phyloP scores from a whole-genome alignment of 2,113 vertebrate species.

The Vombatus ursinus region DNA sequence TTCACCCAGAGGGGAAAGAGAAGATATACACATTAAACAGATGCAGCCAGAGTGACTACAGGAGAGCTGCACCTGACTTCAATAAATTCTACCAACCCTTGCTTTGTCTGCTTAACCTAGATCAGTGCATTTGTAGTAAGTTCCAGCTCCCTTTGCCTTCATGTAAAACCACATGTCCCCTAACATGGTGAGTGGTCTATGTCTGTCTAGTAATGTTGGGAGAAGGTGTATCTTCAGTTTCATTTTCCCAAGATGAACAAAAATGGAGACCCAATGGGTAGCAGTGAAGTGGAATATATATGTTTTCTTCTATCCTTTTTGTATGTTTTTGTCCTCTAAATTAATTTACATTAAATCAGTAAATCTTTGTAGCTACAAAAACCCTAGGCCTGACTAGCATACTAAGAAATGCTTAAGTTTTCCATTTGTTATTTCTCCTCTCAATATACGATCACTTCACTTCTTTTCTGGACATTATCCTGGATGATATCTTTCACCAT shows the following conservation, averaged over 20 bases:
- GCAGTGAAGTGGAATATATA: not conserved
- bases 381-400: not conserved
- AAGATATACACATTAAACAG: not conserved
- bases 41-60: not conserved
- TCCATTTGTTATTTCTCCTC: not conserved
- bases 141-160: not conserved
- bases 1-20: not conserved
- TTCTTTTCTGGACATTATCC: not conserved
- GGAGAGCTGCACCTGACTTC: not conserved
- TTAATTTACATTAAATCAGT: not conserved
- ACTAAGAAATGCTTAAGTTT: not conserved
- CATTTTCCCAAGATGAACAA: not conserved
- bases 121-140: not conserved
- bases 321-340: not conserved
- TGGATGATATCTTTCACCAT: not conserved
- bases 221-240: not conserved
- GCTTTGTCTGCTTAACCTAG: not conserved
- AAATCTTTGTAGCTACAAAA: not conserved
- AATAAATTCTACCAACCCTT: not conserved
- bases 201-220: not conserved
- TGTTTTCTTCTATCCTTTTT: not conserved
- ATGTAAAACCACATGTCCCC: not conserved
- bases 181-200: not conserved
- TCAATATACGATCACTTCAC: not conserved
- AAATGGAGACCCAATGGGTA: not conserved